Conservation (phyloP, 2,797 vertebrate genomes). For the Intellagama lesueurii region DNA sequence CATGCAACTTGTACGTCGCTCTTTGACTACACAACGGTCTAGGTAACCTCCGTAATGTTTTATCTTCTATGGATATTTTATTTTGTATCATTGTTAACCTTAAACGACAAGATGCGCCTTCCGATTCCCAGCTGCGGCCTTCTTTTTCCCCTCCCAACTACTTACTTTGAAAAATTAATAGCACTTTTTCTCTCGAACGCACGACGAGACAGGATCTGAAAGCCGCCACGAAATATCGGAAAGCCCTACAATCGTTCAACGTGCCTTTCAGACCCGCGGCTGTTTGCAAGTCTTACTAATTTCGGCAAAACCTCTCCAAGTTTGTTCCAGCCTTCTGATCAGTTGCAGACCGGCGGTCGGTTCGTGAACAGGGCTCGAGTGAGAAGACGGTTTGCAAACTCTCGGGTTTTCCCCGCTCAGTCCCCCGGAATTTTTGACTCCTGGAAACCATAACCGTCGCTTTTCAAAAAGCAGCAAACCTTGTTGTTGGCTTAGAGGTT, state of each 20-base stretch:
- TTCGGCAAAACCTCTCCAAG: background rate
- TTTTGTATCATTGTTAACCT: background rate
- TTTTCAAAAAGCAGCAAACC: background rate
- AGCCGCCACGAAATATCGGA: background rate
- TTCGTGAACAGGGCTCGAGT: background rate
- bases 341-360: background rate
- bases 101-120: too few species aligned
- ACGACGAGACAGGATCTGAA: background rate
- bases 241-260: background rate
- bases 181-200: background rate
- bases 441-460: background rate
- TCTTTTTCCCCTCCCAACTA: background rate
- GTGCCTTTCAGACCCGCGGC: background rate
- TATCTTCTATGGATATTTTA: background rate
- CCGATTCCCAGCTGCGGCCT: background rate
- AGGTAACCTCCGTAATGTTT: background rate
- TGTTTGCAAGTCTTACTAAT: background rate
- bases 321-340: background rate
- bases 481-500: background rate
- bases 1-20: background rate
- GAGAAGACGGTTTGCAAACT: background rate
- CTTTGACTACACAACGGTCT: background rate
- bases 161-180: too few species aligned
- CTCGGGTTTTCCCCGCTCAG: background rate
- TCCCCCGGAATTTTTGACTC: background rate